Conservation (phyloP, 2,113 vertebrate genomes). For the Tichodroma muraria region DNA sequence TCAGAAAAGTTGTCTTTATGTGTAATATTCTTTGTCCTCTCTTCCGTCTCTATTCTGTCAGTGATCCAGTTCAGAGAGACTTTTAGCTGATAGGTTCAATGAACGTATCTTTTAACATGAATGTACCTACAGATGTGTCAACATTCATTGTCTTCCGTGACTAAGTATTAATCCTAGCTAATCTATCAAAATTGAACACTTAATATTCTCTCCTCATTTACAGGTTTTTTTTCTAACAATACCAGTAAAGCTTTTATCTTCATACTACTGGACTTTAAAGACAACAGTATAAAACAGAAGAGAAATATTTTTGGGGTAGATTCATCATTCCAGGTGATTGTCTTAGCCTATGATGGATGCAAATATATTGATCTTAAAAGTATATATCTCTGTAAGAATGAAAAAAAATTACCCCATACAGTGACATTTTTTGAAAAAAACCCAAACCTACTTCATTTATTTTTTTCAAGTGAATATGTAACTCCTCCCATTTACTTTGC, state of each 20-base stretch:
- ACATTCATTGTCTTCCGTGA: neutral
- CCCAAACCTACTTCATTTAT: fast-evolving
- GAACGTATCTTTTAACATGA: neutral
- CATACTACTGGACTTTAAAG: neutral
- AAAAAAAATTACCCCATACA: neutral
- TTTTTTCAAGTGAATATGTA: neutral
- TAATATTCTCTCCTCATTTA: slow-evolving; percentile 4
- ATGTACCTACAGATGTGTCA: neutral
- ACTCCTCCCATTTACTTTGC: neutral
- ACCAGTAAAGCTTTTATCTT: neutral
- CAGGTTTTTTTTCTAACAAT: neutral
- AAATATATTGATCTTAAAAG: neutral
- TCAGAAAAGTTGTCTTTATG: neutral
- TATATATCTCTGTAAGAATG: neutral
- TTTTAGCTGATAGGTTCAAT: neutral
- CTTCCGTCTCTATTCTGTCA: neutral
- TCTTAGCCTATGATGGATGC: neutral
- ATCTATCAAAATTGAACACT: slow-evolving; percentile 8
- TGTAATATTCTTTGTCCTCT: neutral
- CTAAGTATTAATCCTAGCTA: slow-evolving; percentile 29
- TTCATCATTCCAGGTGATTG: neutral
- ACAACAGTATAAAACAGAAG: slow-evolving; percentile 20
- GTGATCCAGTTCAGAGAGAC: neutral
- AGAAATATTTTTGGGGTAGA: neutral
- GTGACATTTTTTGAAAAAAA: neutral